Base-by-base conservation (phyloP, 2,113 vertebrate species). In the Natator depressus region DNA sequence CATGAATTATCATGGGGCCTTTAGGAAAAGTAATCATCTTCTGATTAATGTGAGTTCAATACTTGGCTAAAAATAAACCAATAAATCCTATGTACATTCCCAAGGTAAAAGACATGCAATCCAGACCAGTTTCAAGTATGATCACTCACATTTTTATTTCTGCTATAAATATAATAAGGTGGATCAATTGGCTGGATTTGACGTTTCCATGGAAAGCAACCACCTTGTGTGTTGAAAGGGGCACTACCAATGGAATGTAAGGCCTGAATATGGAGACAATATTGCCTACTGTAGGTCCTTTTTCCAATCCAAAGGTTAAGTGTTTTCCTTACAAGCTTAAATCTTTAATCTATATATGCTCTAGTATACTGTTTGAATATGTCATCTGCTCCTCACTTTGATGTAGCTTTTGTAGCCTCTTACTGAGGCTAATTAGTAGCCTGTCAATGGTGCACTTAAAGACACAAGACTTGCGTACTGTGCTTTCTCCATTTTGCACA, bases 231-330 rank as follows among this genome's bases (percentile, higher is more conserved):
- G 62, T 11, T 87, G 80, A 80, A 87, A 19, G 31, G 85, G 59
- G 59, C 84, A 83, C 35, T 79, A 53, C 25, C 35, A 13, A 0
- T 0, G 0, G 46, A 65, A 46, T 1, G 1, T 1, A 2, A 65
- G 1, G 0, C 2, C 87, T 62, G 78, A 84, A 51, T 78, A 82
- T 90, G 69, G 86, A 86, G 81, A 38, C 3, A 85, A 12, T 17
- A 25, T 59, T 38, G 35, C 16, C 54, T 35, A 55, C 83, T 17
- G 57, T 46, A 42, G 57, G 16, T 42, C 35, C 24, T 35, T 83
- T 89, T 5, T 54, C 27, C 84, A 13, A 42, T 46, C 59, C 35
- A 76, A 89, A 85, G n/a, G 0, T 0, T 5, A n/a, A 22, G 24
- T 42, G 22, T 83, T 83, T 95, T 84, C 93, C 59, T 20, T 0